Base-by-base conservation (phyloP, 1,140 invertebrate genomes). In the Drosophila parvula region DNA sequence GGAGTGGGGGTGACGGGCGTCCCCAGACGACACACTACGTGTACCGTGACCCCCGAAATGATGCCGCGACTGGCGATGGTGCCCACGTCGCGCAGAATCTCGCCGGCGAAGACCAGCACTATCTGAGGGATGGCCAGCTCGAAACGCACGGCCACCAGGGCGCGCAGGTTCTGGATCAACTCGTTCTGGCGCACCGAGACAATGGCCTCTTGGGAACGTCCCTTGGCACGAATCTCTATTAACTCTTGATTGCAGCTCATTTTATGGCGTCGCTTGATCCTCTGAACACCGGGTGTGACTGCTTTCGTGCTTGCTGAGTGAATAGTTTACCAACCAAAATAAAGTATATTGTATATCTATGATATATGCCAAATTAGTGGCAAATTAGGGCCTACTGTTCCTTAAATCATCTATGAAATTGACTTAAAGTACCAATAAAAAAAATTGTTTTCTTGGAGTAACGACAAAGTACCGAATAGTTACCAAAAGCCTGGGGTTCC, bases 21-120 rank as follows among this genome's bases (percentile, higher is more conserved):
- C 9, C 30, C 32, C 28, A 59, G 50, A 1, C 74, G 64, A 9
- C 79, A 78, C 6, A 88, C 48, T 28, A 88, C 80, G 11, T 88
- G 56, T 0, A 88, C 84, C 6, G 65, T 89, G 1, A 89, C 84
- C 0, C 84, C 84, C 16, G 80, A 67, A 7, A 57, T 79, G n/a
- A 88, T 88, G n/a, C 84, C 84, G 22, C 60, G 43, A 4, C 51
- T 28, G 47, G 65, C 80, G n/a, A 88, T 80, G 18, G 84, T 89
- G 14, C 80, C 84, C 36, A 38, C 74, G 38, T 88, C 84, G 0
- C 18, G 11, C 0, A 88, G 57, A 51, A 88, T 64, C 45, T 78
- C 64, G 1, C 84, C 84, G 4, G 50, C 84, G 10, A 78, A 88
- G 0, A 88, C 63, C 28, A 88, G 53, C n/a, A 88, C 44, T 6